These are phyloP conservation scores for Elaphurus davidianus DNA, from an alignment of 2,113 vertebrate species.

Conservation along the genomic window DNA sequence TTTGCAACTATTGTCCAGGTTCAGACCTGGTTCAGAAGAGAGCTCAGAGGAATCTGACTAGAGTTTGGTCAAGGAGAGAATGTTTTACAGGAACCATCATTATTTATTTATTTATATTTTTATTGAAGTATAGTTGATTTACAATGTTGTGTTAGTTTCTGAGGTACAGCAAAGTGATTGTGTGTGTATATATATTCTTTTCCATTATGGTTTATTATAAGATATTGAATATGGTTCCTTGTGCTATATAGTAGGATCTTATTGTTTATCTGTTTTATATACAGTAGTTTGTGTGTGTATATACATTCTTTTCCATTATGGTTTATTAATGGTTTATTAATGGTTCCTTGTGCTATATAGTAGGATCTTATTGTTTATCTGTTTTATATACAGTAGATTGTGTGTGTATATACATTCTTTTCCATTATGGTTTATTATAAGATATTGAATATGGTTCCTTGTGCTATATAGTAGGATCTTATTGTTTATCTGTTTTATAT, in stretches of 20 bases:
- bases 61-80: not conserved
- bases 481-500: not conserved
- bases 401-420: not conserved
- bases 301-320: not conserved
- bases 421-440: not conserved
- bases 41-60: not conserved
- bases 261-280: not conserved
- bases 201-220: not conserved
- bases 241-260: not conserved
- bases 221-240: not conserved
- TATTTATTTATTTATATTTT: not conserved
- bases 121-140: not conserved
- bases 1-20: not conserved
- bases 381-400: not conserved
- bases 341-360: not conserved
- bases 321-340: not conserved
- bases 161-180: not conserved
- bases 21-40: not conserved
- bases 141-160: not conserved
- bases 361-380: not conserved
- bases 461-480: not conserved
- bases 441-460: not conserved
- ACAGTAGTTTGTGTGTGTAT: too few species aligned
- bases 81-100: not conserved
- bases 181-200: not conserved